These are phyloP conservation scores for Rhombomys opimus DNA, from an alignment of 2,113 vertebrate genomes.

Conservation along the genomic window DNA sequence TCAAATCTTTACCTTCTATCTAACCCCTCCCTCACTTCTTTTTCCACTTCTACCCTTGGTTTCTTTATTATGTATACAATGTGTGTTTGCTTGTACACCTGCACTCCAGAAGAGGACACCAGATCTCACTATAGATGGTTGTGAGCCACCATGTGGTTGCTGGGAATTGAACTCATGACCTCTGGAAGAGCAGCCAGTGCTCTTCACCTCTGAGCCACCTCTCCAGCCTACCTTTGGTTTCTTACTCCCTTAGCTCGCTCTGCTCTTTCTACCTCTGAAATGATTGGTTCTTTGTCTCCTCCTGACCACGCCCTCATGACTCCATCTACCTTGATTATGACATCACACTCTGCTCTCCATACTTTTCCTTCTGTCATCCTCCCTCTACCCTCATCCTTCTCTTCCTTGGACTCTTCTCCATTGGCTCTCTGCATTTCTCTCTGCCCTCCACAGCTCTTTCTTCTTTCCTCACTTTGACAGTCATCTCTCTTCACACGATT, in stretches of 20 bases:
- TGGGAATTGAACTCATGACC: no score
- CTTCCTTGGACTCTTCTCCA: background rate
- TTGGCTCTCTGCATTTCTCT: background rate
- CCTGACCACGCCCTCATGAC: background rate
- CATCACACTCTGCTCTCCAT: background rate
- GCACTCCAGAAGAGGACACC: no score
- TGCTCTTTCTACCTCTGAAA: background rate
- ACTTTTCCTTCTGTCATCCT: no score
- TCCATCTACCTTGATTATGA: background rate
- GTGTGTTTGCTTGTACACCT: no score
- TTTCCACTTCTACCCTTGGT: no score
- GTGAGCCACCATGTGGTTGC: no score
- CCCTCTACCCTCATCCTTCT: background rate
- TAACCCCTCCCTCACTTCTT: no score
- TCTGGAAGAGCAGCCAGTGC: no score
- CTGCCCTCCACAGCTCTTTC: background rate
- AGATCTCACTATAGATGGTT: no score
- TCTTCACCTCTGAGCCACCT: no score
- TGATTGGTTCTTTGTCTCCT: background rate
- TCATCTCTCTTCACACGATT: background rate
- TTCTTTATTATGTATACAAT: background rate
- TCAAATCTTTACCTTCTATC: no score
- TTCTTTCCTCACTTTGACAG: background rate
- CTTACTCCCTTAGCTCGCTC: background rate
- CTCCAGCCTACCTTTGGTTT: background rate